Evolutionary conservation across 2,888 invertebrate genomes (phyloP).

Genomic region (Rotaria sp.): DNA sequence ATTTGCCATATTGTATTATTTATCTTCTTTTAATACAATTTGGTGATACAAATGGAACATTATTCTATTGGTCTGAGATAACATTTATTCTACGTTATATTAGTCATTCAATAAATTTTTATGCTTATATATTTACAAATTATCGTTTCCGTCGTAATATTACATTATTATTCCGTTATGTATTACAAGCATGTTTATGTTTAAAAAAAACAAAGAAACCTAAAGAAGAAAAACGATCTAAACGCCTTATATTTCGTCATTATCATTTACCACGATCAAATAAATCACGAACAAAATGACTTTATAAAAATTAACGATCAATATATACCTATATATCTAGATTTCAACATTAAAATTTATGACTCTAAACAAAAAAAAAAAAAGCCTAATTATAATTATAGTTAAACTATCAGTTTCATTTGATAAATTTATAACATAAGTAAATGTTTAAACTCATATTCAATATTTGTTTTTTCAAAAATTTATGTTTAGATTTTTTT

Average conservation of each 20-base stretch:
- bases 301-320: too few relatives aligned
- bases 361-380: too few relatives aligned
- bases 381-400: too few relatives aligned
- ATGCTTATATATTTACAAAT: slow-evolving; percentile 4
- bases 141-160: not conserved
- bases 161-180: not conserved
- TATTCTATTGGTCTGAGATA: not conserved
- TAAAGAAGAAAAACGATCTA: not conserved
- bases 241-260: not conserved
- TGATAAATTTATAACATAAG: too few relatives aligned
- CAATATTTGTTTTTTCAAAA: too few relatives aligned
- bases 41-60: not conserved
- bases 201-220: not conserved
- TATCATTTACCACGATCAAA: not conserved
- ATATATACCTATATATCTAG: too few relatives aligned
- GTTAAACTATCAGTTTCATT: too few relatives aligned
- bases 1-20: not conserved
- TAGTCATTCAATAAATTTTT: not conserved
- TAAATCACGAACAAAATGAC: too few relatives aligned
- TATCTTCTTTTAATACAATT: not conserved
- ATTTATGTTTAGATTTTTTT: too few relatives aligned
- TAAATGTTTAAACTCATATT: too few relatives aligned
- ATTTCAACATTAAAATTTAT: too few relatives aligned
- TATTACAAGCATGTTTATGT: not conserved
- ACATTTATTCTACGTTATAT: not conserved